A percentile compares a stretch with the other conserved stretches of the same genome.
These are phyloP conservation scores for Meiosimyza platycephala DNA, from an alignment of 2,888 invertebrate species.

Conservation along the genomic window DNA sequence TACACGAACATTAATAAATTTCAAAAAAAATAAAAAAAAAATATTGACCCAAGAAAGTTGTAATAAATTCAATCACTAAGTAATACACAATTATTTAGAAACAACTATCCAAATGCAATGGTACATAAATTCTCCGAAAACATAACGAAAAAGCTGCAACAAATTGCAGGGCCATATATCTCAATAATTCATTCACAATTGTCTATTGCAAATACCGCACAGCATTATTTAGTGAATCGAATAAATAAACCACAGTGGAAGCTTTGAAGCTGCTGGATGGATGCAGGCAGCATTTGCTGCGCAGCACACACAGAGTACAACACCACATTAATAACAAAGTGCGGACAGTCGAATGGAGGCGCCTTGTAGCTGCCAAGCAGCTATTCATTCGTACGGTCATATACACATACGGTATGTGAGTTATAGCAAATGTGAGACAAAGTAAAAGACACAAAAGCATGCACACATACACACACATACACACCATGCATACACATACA, in stretches of 20 bases:
- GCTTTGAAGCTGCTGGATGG: background rate
- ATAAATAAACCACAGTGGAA: conserved; percentile 26
- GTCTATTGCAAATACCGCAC: conserved; percentile 22
- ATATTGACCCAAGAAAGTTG: too few relatives aligned
- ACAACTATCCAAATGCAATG: too few relatives aligned
- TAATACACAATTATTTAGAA: too few relatives aligned
- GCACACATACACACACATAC: conserved; percentile 3
- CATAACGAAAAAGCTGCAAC: conserved; percentile 1
- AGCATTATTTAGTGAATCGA: conserved; percentile 27
- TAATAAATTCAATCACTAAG: too few relatives aligned
- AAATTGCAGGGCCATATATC: conserved; percentile 18
- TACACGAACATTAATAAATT: too few relatives aligned
- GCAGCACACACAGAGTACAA: background rate
- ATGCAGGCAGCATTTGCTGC: background rate
- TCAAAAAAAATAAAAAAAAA: too few relatives aligned
- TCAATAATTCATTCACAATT: conserved; percentile 27
- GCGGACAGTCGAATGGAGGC: conserved; percentile 28
- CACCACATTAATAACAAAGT: conserved; percentile 32
- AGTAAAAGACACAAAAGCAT: background rate
- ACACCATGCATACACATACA: background rate
- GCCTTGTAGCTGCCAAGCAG: conserved; percentile 25
- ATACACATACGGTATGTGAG: background rate
- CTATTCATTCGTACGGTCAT: conserved; percentile 1
- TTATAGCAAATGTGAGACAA: conserved; percentile 10
- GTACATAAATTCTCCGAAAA: background rate